Base-by-base conservation (phyloP, 2,888 invertebrate genomes). In the Tenodera sinensis region DNA sequence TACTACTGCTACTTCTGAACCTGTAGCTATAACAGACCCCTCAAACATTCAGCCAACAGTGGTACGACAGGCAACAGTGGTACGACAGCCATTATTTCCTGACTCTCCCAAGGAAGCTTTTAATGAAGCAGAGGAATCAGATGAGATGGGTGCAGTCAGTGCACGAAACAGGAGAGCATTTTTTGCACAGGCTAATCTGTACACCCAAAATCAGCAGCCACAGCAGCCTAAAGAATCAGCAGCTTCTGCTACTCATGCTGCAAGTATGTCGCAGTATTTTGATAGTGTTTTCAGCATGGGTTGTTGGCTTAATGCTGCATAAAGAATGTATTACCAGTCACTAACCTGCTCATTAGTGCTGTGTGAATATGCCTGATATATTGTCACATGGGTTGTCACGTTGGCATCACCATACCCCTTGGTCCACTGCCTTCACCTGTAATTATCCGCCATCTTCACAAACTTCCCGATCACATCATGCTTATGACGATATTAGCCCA, bases 51-150 rank as follows among this genome's bases (percentile, higher is more conserved):
- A 88, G 28, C 83, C 88, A 28, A 83, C 88, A 34, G 90, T 89
- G 7, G n/a, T n/a, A n/a, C n/a, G n/a, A n/a, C n/a, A n/a, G n/a
- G n/a, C n/a, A n/a, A n/a, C n/a, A n/a, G n/a, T n/a, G n/a, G 28
- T 89, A 34, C 81, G 90, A 25, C 90, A 90, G 86, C 90, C 90
- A 42, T 87, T 90, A 20, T 90, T 90, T 71, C 90, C 90, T 14
- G 88, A 87, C 87, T 83, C 90, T 12, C 84, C 90, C 12, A 83
- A 82, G 82, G 88, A 89, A 83, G 90, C 88, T 4, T 90, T 90
- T 54, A 84, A 88, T 30, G 83, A 81, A 34, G 90, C 87, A 28
- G 90, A 90, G 28, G 20, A 84, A 14, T 88, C 88, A 71, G 88
- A 30, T 28, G 84, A 87, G 71, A 54, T 82, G 2, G 28, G 87